Base-by-base conservation (phyloP, 2,888 invertebrate genomes). In the Amphipyra tragopoginis region DNA sequence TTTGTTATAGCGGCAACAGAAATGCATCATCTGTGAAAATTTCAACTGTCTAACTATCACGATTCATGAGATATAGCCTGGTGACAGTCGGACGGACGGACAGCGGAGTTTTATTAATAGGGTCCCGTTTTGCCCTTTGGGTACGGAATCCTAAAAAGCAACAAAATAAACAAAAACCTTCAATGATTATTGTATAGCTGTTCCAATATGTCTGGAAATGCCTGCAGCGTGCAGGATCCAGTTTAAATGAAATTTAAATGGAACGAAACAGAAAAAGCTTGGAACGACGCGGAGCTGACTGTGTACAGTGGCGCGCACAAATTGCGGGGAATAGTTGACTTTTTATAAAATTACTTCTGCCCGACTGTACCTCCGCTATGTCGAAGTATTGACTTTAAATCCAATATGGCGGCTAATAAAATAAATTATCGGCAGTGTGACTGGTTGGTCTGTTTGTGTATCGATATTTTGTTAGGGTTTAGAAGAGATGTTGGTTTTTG, bases 221-320 rank as follows among this genome's bases (percentile, higher is more conserved):
- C 48, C 47, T 26, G 44, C 53, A 50, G 45, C 47, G 43, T 59
- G 60, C 59, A n/a, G 56, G 57, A 52, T 61, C 68, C 63, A 59
- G 65, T 65, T 65, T 61, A 75, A 82, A 84, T 83, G 77, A 81
- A 82, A 82, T 84, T 81, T 81, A 77, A 85, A 82, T 80, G 82
- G 79, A 81, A 81, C 72, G 74, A 77, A 77, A 71, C 69, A 74
- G 77, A 75, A 64, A 72, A 73, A 82, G 70, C 61, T 69, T 21
- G 49, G 57, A 53, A 56, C 66, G 71, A 11, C 47, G 56, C 39
- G 39, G 45, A 50, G 34, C 74, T 59, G 69, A 60, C 53, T 54
- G 45, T 77, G 71, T 69, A 69, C 72, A 59, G 75, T 50, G 38
- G 69, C 66, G 49, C 34, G 44, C 61, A 77, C 79, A 79, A 82